Conservation (phyloP, 2,888 invertebrate species). For the Drosophila recens region DNA sequence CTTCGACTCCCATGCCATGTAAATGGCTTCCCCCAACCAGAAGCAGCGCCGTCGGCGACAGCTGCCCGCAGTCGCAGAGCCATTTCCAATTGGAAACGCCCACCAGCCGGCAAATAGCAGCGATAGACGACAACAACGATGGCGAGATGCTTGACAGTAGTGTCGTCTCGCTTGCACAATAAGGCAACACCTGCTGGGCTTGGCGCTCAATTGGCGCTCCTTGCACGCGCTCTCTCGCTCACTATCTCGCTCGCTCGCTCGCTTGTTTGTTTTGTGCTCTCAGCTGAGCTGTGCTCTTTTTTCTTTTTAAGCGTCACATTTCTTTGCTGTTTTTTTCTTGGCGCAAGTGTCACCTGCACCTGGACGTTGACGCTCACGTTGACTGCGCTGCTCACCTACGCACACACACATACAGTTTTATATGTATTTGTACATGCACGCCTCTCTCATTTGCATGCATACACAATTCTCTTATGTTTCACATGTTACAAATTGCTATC, state of each 20-base stretch:
- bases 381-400: slow-evolving; percentile 35
- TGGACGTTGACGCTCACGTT: too few species aligned
- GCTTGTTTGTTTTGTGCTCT: slow-evolving; percentile 12
- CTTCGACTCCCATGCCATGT: slow-evolving; percentile 45
- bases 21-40: slow-evolving; percentile 68
- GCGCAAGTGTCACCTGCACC: slow-evolving; percentile 73
- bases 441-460: slow-evolving; percentile 45
- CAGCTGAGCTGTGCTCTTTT: slow-evolving; percentile 53
- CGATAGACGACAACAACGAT: slow-evolving; percentile 44
- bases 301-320: slow-evolving; percentile 51
- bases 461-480: slow-evolving; percentile 38
- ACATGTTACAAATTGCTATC: slow-evolving; percentile 56
- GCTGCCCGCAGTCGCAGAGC: slow-evolving; percentile 44
- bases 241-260: slow-evolving; percentile 30
- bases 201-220: slow-evolving; percentile 64
- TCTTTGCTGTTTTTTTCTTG: slow-evolving; percentile 58
- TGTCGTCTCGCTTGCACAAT: slow-evolving; percentile 48
- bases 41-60: slow-evolving; percentile 36
- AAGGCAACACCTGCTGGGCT: slow-evolving; percentile 54
- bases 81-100: slow-evolving; percentile 79
- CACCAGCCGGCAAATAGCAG: slow-evolving; percentile 47
- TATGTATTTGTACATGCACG: neutral
- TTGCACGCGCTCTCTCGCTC: slow-evolving; percentile 28
- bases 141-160: slow-evolving; percentile 43
- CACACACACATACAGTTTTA: neutral